These are phyloP conservation scores for Phataginus tetradactyla DNA, from an alignment of 2,797 vertebrate genomes.

Conservation along the genomic window DNA sequence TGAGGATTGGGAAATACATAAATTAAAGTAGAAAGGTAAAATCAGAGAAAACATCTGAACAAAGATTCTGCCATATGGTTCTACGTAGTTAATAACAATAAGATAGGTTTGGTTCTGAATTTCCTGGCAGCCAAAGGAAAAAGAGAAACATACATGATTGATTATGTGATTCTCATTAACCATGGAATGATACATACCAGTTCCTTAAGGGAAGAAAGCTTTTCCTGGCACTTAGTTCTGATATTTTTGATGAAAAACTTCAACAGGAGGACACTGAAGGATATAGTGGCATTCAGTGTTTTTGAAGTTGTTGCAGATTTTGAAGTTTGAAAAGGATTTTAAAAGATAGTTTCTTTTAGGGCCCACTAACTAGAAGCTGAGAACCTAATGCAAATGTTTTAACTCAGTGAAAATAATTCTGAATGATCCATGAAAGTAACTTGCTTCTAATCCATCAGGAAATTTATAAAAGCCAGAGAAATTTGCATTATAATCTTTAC, in stretches of 20 bases:
- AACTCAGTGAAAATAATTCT: neutral
- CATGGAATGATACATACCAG: neutral
- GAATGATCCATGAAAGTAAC: neutral
- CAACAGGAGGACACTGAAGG: neutral
- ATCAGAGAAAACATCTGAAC: slow-evolving; percentile 5
- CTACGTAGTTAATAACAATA: slow-evolving; percentile 9
- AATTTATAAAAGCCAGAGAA: neutral
- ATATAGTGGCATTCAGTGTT: neutral
- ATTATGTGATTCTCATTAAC: neutral
- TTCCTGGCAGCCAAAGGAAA: slow-evolving; percentile 29
- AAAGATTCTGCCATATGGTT: slow-evolving; percentile 11
- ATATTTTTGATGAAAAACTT: neutral
- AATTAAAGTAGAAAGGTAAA: slow-evolving; percentile 40
- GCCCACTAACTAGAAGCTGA: neutral
- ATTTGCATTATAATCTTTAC: neutral
- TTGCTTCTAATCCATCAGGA: neutral
- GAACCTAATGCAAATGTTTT: neutral
- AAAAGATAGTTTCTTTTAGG: neutral
- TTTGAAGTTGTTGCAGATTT: neutral
- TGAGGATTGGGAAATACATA: neutral
- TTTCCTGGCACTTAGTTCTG: neutral
- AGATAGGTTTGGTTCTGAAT: slow-evolving; percentile 51
- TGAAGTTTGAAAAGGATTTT: neutral
- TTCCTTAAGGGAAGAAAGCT: neutral
- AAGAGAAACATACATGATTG: slow-evolving; percentile 43